Evolutionary conservation across 2,113 vertebrate species (phyloP).

Genomic region (Pipra filicauda): DNA sequence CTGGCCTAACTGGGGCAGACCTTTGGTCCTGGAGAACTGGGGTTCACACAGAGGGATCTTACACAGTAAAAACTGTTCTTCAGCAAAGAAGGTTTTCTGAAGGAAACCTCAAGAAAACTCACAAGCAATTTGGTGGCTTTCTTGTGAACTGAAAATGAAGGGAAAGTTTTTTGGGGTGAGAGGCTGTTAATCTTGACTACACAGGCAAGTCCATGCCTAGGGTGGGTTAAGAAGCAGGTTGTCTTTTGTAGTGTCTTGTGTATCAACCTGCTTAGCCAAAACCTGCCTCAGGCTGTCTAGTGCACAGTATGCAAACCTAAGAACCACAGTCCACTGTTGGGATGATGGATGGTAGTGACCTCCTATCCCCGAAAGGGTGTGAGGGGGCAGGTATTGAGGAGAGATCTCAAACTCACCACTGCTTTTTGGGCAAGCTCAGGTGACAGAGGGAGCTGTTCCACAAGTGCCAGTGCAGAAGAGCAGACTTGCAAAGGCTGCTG

Average conservation of each 20-base stretch:
- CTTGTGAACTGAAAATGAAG: background rate
- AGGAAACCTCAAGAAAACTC: background rate
- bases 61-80: background rate
- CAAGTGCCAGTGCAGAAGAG: background rate
- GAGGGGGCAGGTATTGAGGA: background rate
- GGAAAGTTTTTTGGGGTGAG: background rate
- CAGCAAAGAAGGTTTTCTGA: background rate
- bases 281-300: background rate
- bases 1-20: background rate
- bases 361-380: background rate
- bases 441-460: background rate
- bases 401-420: background rate
- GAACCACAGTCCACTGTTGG: background rate
- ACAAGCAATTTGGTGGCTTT: background rate
- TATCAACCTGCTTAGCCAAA: background rate
- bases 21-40: background rate
- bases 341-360: background rate
- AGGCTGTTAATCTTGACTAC: background rate
- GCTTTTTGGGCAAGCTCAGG: background rate
- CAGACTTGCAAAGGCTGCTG: background rate
- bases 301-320: background rate
- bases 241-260: background rate
- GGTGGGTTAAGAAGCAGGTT: background rate
- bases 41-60: background rate
- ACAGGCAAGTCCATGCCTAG: accelerated